These are phyloP conservation scores for Iphiclides podalirius DNA, from an alignment of 2,888 invertebrate species.

Conservation along the genomic window DNA sequence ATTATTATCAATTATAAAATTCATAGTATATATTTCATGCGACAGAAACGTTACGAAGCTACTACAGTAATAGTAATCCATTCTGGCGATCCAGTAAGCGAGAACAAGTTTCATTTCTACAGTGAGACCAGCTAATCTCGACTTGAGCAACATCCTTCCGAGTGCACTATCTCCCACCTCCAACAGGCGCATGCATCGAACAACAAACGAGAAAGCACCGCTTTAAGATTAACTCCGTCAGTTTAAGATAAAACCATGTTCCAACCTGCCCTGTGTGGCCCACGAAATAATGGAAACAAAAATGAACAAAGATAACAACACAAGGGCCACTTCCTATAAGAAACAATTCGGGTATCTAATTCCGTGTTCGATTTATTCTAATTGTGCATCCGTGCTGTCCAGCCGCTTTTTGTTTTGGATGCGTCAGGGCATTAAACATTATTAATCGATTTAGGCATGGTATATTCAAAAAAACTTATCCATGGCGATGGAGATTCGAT, in stretches of 20 bases:
- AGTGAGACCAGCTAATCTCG: background rate
- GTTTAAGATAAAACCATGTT: slow-evolving; percentile 58
- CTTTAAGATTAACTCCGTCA: slow-evolving; percentile 68
- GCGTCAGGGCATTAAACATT: no score
- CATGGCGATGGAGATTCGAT: no score
- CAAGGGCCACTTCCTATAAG: slow-evolving; percentile 29
- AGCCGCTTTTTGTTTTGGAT: no score
- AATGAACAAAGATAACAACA: slow-evolving; percentile 28
- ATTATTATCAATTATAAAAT: no score
- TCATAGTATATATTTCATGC: no score
- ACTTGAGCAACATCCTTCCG: slow-evolving; percentile 27
- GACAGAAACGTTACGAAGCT: no score
- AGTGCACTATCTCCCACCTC: slow-evolving; percentile 43
- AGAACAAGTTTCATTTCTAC: no score
- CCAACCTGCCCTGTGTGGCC: slow-evolving; percentile 65
- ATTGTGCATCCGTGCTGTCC: no score
- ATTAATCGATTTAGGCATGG: no score
- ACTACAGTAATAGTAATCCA: no score
- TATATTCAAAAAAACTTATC: no score
- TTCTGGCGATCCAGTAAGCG: no score
- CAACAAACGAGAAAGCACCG: slow-evolving; percentile 61
- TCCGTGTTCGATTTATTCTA: background rate
- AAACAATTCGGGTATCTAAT: slow-evolving; percentile 17
- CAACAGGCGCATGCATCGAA: slow-evolving; percentile 49
- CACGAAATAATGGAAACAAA: slow-evolving; percentile 33